Percentiles rank a stretch among this genome's conserved stretches.
Conservation (phyloP, 2,113 vertebrate genomes). For the Gulo gulo region DNA sequence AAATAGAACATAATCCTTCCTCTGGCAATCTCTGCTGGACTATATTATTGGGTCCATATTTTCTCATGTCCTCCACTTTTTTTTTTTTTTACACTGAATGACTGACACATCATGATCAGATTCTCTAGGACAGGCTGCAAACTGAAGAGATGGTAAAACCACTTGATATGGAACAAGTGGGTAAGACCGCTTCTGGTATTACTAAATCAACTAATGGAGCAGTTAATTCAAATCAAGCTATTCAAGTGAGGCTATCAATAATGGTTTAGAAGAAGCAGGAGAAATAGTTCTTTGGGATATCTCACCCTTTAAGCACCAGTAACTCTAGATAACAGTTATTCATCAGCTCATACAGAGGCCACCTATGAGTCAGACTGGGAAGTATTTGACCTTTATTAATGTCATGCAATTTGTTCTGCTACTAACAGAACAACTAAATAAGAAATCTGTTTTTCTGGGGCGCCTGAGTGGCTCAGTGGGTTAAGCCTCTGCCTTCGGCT, state of each 20-base stretch:
- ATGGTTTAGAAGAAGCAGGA: constrained; percentile 82
- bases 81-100: constrained; percentile 91
- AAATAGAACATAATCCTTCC: constrained; percentile 87
- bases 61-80: constrained; percentile 90
- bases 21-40: constrained; percentile 87
- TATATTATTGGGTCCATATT: constrained; percentile 90
- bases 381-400: constrained; percentile 95
- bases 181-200: constrained; percentile 88
- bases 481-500: no score
- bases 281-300: constrained; percentile 86
- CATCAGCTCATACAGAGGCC: constrained; percentile 88
- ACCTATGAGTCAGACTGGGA: constrained; percentile 95
- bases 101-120: constrained; percentile 91
- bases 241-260: constrained; percentile 81
- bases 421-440: constrained; percentile 93
- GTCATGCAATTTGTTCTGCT: constrained; percentile 94
- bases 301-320: constrained; percentile 90
- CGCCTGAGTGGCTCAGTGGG: no score
- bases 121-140: constrained; percentile 89
- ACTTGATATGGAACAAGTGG: constrained; percentile 90
- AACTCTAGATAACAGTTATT: constrained; percentile 88
- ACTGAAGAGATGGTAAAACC: constrained; percentile 93
- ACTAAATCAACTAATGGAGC: constrained; percentile 86
- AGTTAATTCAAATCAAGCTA: constrained; percentile 76
- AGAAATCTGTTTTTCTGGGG: constrained; percentile 93